phyloP scores from a whole-genome alignment of 2,888 invertebrate genomes.

The Athripsodes cinereus region DNA sequence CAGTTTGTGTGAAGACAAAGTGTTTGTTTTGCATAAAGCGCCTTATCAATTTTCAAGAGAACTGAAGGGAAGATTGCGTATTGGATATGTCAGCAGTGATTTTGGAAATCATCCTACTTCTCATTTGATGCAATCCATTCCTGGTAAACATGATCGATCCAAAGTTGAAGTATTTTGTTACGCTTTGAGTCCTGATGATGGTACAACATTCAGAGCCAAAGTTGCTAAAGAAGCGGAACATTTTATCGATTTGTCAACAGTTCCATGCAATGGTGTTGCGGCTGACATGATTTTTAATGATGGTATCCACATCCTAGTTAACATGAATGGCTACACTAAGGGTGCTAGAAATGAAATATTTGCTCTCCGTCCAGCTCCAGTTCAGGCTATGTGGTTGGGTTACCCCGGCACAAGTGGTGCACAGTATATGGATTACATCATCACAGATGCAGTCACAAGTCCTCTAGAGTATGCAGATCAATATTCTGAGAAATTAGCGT shows the following conservation, averaged over 20 bases:
- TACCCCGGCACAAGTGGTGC: constrained; percentile 99
- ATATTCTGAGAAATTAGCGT: constrained; percentile 96
- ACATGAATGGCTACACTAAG: constrained; percentile 99
- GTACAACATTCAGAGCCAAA: constrained; percentile 93
- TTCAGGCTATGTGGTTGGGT: constrained; percentile 99
- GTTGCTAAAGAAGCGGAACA: constrained; percentile 90
- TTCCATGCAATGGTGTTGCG: constrained; percentile 89
- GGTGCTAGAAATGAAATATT: constrained; percentile 99
- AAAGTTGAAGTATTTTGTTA: constrained; percentile 88
- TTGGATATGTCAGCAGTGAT: constrained; percentile 98
- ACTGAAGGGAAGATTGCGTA: constrained; percentile 61
- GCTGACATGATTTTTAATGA: constrained; percentile 88
- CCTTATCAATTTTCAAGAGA: constrained; percentile 66
- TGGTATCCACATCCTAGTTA: constrained; percentile 93
- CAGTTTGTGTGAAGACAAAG: constrained; percentile 71
- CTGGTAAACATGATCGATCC: constrained; percentile 79
- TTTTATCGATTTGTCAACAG: constrained; percentile 86
- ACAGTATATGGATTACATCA: constrained; percentile 95
- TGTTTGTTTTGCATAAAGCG: constrained; percentile 78
- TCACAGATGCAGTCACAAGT: constrained; percentile 93
- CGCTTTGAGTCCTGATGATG: constrained; percentile 92
- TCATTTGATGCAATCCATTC: constrained; percentile 98
- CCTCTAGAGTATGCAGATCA: constrained; percentile 75
- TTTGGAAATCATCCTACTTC: constrained; percentile 99
- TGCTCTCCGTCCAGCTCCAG: constrained; percentile 89